phyloP scores from a whole-genome alignment of 2,797 vertebrate genomes.

The Salarias fasciatus region DNA sequence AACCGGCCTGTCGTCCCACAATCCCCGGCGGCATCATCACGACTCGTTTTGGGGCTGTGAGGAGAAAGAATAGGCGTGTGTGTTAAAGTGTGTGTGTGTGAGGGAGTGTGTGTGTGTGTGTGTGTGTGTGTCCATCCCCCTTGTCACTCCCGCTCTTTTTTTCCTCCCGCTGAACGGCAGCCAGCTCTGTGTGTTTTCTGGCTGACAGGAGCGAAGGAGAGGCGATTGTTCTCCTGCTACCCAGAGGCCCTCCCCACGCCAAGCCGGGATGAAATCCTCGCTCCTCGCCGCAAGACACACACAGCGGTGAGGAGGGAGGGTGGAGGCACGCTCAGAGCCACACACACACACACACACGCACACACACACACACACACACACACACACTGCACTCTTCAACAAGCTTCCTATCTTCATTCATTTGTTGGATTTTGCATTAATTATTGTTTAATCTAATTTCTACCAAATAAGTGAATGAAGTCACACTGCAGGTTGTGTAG shows the following conservation, averaged over 20 bases:
- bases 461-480: too few relatives aligned
- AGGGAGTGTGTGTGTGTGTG: constrained; percentile 31
- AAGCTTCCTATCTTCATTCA: too few relatives aligned
- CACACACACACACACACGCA: too few relatives aligned
- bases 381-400: too few relatives aligned
- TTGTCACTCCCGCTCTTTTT: constrained; percentile 72
- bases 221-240: constrained; percentile 74
- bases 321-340: too few relatives aligned
- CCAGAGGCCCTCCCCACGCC: constrained; percentile 79
- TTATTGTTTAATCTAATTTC: too few relatives aligned
- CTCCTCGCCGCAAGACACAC: constrained; percentile 65
- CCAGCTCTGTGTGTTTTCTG: constrained; percentile 81
- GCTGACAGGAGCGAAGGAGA: constrained; percentile 75
- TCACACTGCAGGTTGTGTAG: too few relatives aligned
- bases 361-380: too few relatives aligned
- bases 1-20: constrained; percentile 65
- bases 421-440: too few relatives aligned
- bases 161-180: constrained; percentile 67
- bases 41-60: constrained; percentile 57
- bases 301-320: too few relatives aligned
- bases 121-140: constrained; percentile 47
- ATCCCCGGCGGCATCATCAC: constrained; percentile 59
- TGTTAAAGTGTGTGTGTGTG: constrained; percentile 41
- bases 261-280: constrained; percentile 77
- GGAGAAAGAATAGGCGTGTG: constrained; percentile 47